Evolutionary conservation across 2,888 invertebrate genomes (phyloP).

Genomic region (Phorcus lineatus): DNA sequence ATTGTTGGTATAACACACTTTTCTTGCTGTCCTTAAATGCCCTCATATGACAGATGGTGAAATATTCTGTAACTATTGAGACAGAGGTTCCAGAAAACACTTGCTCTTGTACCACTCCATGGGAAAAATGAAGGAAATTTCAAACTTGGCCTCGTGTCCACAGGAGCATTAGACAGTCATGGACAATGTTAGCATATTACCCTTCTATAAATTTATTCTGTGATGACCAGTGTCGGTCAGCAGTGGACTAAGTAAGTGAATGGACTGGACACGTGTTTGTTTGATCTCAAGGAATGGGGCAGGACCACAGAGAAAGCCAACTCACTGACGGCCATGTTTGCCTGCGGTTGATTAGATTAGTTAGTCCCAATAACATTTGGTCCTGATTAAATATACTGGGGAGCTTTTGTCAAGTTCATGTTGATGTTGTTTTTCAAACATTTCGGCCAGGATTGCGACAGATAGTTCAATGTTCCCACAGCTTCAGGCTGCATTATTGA

Average conservation of each 20-base stretch:
- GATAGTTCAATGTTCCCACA: not conserved
- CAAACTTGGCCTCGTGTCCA: not conserved
- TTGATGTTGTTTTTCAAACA: not conserved
- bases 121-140: constrained; percentile 10
- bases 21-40: no score
- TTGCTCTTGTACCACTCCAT: not conserved
- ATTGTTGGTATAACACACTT: no score
- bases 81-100: not conserved
- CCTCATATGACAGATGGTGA: no score
- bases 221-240: not conserved
- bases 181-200: not conserved
- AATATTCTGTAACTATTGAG: no score
- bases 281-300: constrained; percentile 3
- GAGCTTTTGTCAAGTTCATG: constrained; percentile 16
- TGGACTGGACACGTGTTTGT: constrained; percentile 10
- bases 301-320: not conserved
- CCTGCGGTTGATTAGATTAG: constrained; percentile 14
- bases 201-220: constrained; percentile 11
- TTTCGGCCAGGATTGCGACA: not conserved
- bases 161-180: not conserved
- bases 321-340: constrained; percentile 3
- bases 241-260: not conserved
- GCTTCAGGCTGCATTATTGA: not conserved
- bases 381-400: constrained; percentile 8
- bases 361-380: constrained; percentile 12